phyloP scores from a whole-genome alignment of 2,888 invertebrate genomes.

The Tetanocera ferruginea region DNA sequence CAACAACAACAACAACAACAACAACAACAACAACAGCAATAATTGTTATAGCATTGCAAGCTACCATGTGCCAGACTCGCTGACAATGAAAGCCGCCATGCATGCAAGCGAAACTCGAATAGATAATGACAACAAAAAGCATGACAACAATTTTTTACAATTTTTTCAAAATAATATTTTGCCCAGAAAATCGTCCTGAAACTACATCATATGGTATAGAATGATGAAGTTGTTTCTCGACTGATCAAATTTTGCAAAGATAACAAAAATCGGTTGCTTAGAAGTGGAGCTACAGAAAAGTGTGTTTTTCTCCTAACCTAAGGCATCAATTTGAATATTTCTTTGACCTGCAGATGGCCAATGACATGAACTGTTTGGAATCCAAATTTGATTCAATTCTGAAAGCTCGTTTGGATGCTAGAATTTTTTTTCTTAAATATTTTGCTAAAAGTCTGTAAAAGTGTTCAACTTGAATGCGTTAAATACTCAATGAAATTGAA shows the following conservation, averaged over 20 bases:
- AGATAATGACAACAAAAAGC: not conserved
- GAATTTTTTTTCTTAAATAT: constrained; percentile 57
- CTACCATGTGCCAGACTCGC: not conserved
- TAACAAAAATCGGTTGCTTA: constrained; percentile 56
- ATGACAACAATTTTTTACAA: constrained; percentile 57
- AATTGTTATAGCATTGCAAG: not conserved
- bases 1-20: not conserved
- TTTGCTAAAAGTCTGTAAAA: constrained; percentile 47
- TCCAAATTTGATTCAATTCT: constrained; percentile 50
- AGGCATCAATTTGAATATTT: constrained; percentile 33
- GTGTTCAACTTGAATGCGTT: not conserved
- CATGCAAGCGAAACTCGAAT: not conserved
- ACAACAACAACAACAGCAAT: not conserved
- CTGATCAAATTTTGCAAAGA: constrained; percentile 60
- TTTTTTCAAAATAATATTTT: constrained; percentile 63
- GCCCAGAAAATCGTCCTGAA: constrained; percentile 40
- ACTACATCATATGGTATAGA: constrained; percentile 40
- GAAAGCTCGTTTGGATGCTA: constrained; percentile 39
- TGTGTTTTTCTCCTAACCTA: constrained; percentile 43
- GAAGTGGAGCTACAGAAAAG: constrained; percentile 45
- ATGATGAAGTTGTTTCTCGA: not conserved
- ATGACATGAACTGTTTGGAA: not conserved
- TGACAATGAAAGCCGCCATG: not conserved
- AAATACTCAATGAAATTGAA: not conserved
- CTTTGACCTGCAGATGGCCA: constrained; percentile 41